These are phyloP conservation scores for Ichneumoninae sp. DNA, from an alignment of 2,888 invertebrate species.

Conservation along the genomic window DNA sequence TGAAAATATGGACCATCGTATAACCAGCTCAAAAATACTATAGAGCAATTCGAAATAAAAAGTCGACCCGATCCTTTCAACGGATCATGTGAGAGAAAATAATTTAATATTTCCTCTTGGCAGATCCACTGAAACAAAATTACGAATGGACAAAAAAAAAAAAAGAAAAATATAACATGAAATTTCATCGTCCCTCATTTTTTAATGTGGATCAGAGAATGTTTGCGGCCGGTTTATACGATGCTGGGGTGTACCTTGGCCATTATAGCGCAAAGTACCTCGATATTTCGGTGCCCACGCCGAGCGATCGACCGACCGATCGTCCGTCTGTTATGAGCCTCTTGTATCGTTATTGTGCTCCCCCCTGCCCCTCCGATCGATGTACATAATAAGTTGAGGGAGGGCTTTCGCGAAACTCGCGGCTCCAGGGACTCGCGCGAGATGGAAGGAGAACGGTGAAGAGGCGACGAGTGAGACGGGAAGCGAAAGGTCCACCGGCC, in stretches of 20 bases:
- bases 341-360: constrained; percentile 38
- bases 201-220: constrained; percentile 37
- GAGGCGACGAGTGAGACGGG: constrained; percentile 10
- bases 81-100: background rate
- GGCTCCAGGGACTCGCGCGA: constrained; percentile 26
- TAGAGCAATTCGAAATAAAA: background rate
- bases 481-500: background rate
- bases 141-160: background rate
- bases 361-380: constrained; percentile 19
- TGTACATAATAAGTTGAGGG: constrained; percentile 55
- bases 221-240: constrained; percentile 28
- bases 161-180: background rate
- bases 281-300: constrained; percentile 46
- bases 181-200: constrained; percentile 22
- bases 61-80: background rate
- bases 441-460: background rate
- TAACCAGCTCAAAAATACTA: background rate
- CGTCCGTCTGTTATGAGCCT: constrained; percentile 14
- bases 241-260: background rate
- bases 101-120: background rate
- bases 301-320: background rate
- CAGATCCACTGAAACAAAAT: background rate
- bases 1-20: background rate
- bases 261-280: constrained; percentile 32
- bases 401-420: constrained; percentile 38